These are phyloP conservation scores for Ips nitidus DNA, from an alignment of 1,140 invertebrate species.

Conservation along the genomic window DNA sequence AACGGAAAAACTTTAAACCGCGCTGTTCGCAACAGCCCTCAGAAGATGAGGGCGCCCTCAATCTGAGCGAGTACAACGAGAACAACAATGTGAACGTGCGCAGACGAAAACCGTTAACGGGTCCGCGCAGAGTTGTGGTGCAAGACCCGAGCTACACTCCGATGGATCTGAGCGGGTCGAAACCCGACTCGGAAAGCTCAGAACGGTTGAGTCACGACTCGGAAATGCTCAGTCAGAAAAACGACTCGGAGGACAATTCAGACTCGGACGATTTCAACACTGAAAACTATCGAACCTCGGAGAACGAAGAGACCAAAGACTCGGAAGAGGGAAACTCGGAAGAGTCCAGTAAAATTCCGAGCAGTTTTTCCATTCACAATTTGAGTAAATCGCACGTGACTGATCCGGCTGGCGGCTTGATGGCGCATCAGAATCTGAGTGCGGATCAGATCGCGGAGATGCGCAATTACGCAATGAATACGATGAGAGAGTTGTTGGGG, in stretches of 20 bases:
- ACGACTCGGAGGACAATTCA: slow-evolving; percentile 34
- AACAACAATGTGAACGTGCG: slow-evolving; percentile 54
- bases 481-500: slow-evolving; percentile 72
- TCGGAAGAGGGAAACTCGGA: slow-evolving; percentile 37
- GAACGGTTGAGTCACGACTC: slow-evolving; percentile 31
- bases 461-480: slow-evolving; percentile 72
- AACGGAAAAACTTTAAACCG: slow-evolving; percentile 69
- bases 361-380: slow-evolving; percentile 51
- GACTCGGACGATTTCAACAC: slow-evolving; percentile 40
- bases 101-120: slow-evolving; percentile 46
- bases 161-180: slow-evolving; percentile 47
- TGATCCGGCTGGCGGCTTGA: slow-evolving; percentile 15
- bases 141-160: slow-evolving; percentile 44
- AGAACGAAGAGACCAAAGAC: slow-evolving; percentile 37
- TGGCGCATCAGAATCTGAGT: slow-evolving; percentile 24
- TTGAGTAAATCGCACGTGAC: slow-evolving; percentile 49
- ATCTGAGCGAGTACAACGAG: slow-evolving; percentile 52
- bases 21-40: slow-evolving; percentile 60
- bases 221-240: slow-evolving; percentile 25
- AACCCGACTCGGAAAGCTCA: slow-evolving; percentile 40
- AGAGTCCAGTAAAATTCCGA: slow-evolving; percentile 46
- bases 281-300: slow-evolving; percentile 33
- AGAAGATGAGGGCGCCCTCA: slow-evolving; percentile 50
- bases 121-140: slow-evolving; percentile 41
- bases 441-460: slow-evolving; percentile 51